Percentiles rank a stretch among this genome's conserved stretches.
Conservation (phyloP, 1,140 invertebrate genomes). For the Colletes gigas region DNA sequence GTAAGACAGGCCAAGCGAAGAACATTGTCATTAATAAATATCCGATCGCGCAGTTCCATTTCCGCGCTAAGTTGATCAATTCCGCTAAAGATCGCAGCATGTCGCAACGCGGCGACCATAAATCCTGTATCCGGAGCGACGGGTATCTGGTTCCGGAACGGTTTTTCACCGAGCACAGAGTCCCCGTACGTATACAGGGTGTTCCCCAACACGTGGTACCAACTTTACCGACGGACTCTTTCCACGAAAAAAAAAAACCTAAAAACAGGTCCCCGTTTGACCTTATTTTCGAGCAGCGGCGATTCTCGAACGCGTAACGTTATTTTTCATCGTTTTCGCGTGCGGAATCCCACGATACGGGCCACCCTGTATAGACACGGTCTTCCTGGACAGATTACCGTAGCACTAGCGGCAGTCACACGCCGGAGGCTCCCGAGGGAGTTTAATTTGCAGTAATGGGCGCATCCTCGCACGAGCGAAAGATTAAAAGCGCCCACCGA, state of each 20-base stretch:
- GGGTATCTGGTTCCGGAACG: constrained; percentile 57
- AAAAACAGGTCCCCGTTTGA: no score
- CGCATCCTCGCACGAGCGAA: constrained; percentile 68
- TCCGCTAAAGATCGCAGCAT: constrained; percentile 52
- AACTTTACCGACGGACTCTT: no score
- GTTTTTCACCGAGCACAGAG: constrained; percentile 58
- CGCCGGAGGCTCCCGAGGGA: constrained; percentile 60
- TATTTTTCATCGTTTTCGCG: no score
- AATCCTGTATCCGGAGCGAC: constrained; percentile 62
- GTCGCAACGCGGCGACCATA: constrained; percentile 51
- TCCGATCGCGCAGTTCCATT: constrained; percentile 27
- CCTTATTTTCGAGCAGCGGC: no score
- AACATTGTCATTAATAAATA: constrained; percentile 36
- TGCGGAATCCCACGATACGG: no score
- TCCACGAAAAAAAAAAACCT: no score
- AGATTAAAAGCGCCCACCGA: constrained; percentile 69
- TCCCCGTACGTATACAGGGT: constrained; percentile 40
- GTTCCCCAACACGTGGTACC: no score
- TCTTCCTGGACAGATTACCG: constrained; percentile 64
- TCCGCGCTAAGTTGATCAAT: constrained; percentile 58
- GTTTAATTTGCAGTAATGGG: constrained; percentile 75
- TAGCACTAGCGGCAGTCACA: constrained; percentile 62
- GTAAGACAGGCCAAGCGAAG: neutral
- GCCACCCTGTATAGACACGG: neutral
- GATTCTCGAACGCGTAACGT: no score